Base-by-base conservation (phyloP, 2,113 vertebrate genomes). In the Myanophis thanlyinensis region DNA sequence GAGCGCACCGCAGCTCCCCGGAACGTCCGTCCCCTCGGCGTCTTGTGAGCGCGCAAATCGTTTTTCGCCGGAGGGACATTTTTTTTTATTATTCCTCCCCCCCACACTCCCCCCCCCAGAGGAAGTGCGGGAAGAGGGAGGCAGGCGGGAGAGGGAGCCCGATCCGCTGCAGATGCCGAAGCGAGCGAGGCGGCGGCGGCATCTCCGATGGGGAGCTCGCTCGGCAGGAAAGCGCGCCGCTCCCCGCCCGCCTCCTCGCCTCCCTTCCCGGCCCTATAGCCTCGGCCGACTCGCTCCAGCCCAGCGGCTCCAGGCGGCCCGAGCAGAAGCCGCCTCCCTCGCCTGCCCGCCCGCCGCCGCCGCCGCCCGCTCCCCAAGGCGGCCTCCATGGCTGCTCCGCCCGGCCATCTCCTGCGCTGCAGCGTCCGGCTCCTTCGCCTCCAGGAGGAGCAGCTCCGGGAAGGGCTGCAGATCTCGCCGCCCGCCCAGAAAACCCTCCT, bases 381-480 rank as follows among this genome's bases (percentile, higher is more conserved):
- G 27, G 88, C 7, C 12, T 47, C 35, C 44, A n/a, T 54, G 94
- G 93, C 93, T 3, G 18, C 6, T 46, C 62, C 23, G 0, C 1
- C 23, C 0, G 90, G 22, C 1, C 53, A 11, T n/a, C 30, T 0
- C 13, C 73, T 52, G 89, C 67, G 4, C 5, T 91, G 20, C 93
- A 9, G 91, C 10, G 91, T 93, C 73, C 93, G 84, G 13, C 85
- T 97, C 92, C 47, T 90, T n/a, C 51, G 91, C 3, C 44, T 73
- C 23, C 9, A 56, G 1, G 92, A 94, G 89, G 95, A 96, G 88
- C 97, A 92, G 93, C 91, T 93, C 46, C 91, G 47, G 49, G 62
- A 13, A 2, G 30, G 93, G 0, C 73, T 90, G 89, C 96, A n/a
- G 18, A 9, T 95, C 11, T 23, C 10, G 46, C 25, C 86, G 47